Conservation (phyloP, 1,140 invertebrate genomes). For the Solen grandis region DNA sequence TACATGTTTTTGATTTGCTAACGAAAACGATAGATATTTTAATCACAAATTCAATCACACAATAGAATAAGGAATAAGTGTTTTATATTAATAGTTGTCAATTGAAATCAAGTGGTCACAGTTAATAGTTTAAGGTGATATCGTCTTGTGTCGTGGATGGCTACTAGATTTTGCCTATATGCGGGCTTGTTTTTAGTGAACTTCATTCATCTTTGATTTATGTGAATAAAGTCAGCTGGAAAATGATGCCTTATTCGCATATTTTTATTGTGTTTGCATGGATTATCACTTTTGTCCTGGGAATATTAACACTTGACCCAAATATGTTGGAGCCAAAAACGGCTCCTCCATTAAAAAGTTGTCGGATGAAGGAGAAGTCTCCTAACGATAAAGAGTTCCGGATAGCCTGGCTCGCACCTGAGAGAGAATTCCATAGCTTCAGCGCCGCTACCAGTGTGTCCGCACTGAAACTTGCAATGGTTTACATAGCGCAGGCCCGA, state of each 20-base stretch:
- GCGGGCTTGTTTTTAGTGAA: neutral
- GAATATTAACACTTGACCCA: neutral
- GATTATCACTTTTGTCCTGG: neutral
- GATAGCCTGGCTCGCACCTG: conserved; percentile 56
- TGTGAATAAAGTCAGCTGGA: neutral
- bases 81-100: too few relatives aligned
- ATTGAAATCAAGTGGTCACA: neutral
- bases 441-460: conserved; percentile 50
- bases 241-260: neutral
- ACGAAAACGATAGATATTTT: too few relatives aligned
- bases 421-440: conserved; percentile 53
- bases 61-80: neutral
- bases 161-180: neutral
- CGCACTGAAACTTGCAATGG: conserved; percentile 49
- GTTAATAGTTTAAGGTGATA: neutral
- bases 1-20: neutral
- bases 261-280: neutral
- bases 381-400: conserved; percentile 48
- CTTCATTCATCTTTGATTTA: neutral
- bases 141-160: neutral
- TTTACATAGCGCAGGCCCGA: neutral
- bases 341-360: neutral
- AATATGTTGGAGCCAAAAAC: neutral
- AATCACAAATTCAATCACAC: neutral
- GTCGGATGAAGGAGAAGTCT: conserved; percentile 8